Evolutionary conservation across 2,888 invertebrate genomes (phyloP), one percentile per base, ranked within the genome.

Genomic region (Galerucella nymphaeae): DNA sequence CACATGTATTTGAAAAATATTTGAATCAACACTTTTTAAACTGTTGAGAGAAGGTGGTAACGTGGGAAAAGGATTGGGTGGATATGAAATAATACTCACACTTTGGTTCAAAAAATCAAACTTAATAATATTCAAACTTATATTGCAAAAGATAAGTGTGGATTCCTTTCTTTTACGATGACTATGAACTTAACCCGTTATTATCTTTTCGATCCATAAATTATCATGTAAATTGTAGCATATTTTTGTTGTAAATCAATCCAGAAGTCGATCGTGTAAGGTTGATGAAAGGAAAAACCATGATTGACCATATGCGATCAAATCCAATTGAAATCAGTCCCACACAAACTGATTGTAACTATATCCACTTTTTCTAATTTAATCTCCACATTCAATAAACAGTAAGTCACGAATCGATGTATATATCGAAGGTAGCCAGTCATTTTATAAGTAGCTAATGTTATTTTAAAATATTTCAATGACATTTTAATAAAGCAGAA

Each of bases 321-420:
- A 55, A 65, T 70, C 45, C 57, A 70, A 70, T 70, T 65, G 70
- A 70, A 70, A 70, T 62, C 64, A 62, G 42, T 64, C 70, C 70
- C 70, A 70, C 70, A 64, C 70, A 58, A 30, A 38, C 53, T 38
- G 38, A 65, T 65, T 53, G 65, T 53, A 65, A 65, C 50, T 38
- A 50, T 53, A 50, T 53, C 53, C 30, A 38, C 48, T 65, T 65
- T 65, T 65, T 65, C 13, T 65, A n/a, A 23, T 23, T 50, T 65
- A 50, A 65, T 53, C 50, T 65, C 14, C 16, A 59, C 65, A 53
- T 50, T 65, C 50, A 53, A 50, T 65, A 65, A 65, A 45, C 23
- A 14, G 50, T 53, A 65, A 65, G 65, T 65, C 65, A 65, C 65
- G 65, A 65, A n/a, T 50, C n/a, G 16, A 53, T 38, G 38, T 65